phyloP scores from a whole-genome alignment of 2,888 invertebrate species.

The Ennomos quercinarius region DNA sequence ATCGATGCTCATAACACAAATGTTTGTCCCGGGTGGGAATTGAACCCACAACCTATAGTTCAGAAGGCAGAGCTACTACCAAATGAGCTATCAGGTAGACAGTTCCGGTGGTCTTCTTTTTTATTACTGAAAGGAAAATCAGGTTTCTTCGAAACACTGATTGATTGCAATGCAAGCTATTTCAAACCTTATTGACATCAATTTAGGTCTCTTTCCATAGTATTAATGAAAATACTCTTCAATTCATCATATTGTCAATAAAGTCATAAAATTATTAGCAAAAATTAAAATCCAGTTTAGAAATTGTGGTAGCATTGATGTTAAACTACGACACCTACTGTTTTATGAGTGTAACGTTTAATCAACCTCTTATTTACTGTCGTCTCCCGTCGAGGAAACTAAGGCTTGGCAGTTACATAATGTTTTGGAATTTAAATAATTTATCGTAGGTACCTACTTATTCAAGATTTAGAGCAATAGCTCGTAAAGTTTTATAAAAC shows the following conservation, averaged over 20 bases:
- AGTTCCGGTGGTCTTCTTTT: no score
- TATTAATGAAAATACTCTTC: conserved; percentile 2
- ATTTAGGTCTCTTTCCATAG: no score
- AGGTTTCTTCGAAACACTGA: no score
- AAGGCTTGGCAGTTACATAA: conserved; percentile 28
- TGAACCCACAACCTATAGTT: no score
- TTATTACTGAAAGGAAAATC: no score
- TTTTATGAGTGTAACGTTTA: conserved; percentile 49
- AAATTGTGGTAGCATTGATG: conserved; percentile 38
- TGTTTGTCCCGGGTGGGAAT: no score
- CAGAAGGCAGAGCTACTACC: no score
- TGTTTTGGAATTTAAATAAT: conserved; percentile 20
- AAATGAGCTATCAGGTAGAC: no score
- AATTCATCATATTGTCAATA: conserved; percentile 30
- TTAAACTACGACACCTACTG: conserved; percentile 52
- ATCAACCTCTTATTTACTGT: conserved; percentile 41
- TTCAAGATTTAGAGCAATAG: not conserved
- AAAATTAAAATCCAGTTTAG: conserved; percentile 39
- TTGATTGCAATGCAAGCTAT: no score
- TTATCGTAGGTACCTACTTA: not conserved
- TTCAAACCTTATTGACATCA: no score
- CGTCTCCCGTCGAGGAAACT: conserved; percentile 32
- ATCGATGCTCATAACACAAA: no score
- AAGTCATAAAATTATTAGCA: conserved; percentile 39
- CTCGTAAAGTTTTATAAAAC: not conserved